Base-by-base conservation (phyloP, 2,797 vertebrate species). In the Triplophysa yarkandensis region DNA sequence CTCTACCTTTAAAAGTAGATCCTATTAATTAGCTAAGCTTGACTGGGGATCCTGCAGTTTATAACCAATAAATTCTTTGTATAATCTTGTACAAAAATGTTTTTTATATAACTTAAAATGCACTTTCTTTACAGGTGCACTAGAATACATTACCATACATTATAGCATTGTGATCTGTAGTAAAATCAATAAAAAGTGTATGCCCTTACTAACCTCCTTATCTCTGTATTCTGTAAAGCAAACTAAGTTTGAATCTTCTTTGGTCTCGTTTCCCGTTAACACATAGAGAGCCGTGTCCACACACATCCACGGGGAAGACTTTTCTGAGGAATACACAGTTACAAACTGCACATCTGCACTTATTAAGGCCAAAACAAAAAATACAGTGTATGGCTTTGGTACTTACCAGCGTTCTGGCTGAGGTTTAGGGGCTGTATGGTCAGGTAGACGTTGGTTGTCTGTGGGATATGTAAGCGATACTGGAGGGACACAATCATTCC, bases 261-360 rank as follows among this genome's bases (percentile, higher is more conserved):
- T 92, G 55, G 52, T 89, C 83, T 94, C 93, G 54, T 83, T 91
- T 68, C 92, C 92, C 66, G 89, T 91, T 70, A 92, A 84, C 72
- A 96, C 82, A 84, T 90, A 96, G 50, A 98, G 86, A 77, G 90
- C 85, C 0, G 94, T 96, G 83, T 98, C 97, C 83, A 95, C 92
- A 2, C 88, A 88, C 89, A 93, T 87, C 94, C 95, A 96, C 0
- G 41, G 79, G 7, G 90, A 93, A 27, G 77, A 50, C 82, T 90
- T 93, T 71, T 94, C 96, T 98, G 76, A 67, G 85, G n/a, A 41
- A 55, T 6, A 46, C 21, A 17, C 19, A 62, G 6, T 52, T 25
- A 52, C 19, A 10, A 25, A 52, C 21, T n/a, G 6, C 17, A 27
- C 4, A 14, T 2, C 41, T 30, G 10, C 16, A 8, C 48, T 19